Percentiles rank a stretch among this genome's conserved stretches.
phyloP scores from a whole-genome alignment of 2,113 vertebrate species.

The Hemichromis elongatus region DNA sequence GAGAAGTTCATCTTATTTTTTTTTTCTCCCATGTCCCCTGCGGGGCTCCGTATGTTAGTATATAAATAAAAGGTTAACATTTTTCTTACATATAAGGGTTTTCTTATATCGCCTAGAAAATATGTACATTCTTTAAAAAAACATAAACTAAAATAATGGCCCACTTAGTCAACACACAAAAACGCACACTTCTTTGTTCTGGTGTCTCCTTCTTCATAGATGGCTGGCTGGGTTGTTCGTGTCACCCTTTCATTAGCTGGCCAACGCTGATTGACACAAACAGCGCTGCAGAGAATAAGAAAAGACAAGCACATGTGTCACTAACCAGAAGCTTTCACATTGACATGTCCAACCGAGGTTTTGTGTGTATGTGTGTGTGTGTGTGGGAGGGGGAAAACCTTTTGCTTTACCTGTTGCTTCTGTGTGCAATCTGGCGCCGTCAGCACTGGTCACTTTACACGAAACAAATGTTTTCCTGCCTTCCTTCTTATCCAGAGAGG shows the following conservation, averaged over 20 bases:
- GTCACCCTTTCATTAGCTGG: conserved; percentile 49
- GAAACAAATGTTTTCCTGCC: conserved; percentile 60
- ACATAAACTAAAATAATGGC: neutral
- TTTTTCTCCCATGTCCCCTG: too few species aligned
- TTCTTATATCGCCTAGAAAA: neutral
- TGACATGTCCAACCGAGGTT: neutral
- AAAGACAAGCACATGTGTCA: neutral
- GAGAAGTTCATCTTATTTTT: too few species aligned
- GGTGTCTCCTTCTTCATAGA: neutral
- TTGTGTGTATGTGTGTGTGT: neutral
- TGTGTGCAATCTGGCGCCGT: conserved; percentile 71
- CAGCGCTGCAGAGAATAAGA: conserved; percentile 51
- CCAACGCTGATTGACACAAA: conserved; percentile 66
- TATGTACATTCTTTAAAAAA: neutral
- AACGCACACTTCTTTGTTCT: neutral
- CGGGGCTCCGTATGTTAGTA: too few species aligned
- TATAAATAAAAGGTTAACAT: neutral
- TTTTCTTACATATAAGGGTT: neutral
- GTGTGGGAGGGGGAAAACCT: neutral
- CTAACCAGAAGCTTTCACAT: neutral
- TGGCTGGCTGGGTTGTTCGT: neutral
- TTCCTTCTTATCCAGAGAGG: conserved; percentile 62
- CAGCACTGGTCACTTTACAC: conserved; percentile 67
- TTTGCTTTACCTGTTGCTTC: conserved; percentile 66
- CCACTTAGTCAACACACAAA: neutral